A percentile compares a stretch with the other conserved stretches of the same genome.
phyloP scores from a whole-genome alignment of 2,888 invertebrate species.

The Vanessa cardui region DNA sequence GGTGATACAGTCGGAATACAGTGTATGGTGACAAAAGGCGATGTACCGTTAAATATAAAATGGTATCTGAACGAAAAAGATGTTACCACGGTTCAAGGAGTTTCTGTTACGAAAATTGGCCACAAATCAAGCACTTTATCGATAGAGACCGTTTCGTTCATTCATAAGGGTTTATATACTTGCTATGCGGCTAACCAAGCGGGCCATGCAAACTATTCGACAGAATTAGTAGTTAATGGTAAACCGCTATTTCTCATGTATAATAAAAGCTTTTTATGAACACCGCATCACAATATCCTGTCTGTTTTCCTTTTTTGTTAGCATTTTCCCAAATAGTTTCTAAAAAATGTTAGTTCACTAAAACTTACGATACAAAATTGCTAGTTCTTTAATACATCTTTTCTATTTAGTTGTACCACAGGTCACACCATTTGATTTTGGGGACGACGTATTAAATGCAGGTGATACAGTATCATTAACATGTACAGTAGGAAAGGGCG shows the following conservation, averaged over 20 bases:
- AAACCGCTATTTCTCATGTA: slow-evolving; percentile 48
- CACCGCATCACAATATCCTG: slow-evolving; percentile 16
- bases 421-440: slow-evolving; percentile 90
- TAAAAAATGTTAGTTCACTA: background rate
- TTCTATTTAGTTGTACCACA: slow-evolving; percentile 87
- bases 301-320: slow-evolving; percentile 17
- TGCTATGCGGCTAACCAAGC: slow-evolving; percentile 87
- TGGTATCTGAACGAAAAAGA: slow-evolving; percentile 88
- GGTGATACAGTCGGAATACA: slow-evolving; percentile 89
- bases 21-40: slow-evolving; percentile 91
- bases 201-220: slow-evolving; percentile 85
- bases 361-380: background rate
- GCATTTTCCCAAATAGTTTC: slow-evolving; percentile 13
- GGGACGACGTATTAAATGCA: slow-evolving; percentile 87
- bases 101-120: slow-evolving; percentile 83
- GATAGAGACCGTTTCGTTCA: slow-evolving; percentile 88
- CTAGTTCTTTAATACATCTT: slow-evolving; percentile 18
- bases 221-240: slow-evolving; percentile 88
- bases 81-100: slow-evolving; percentile 79
- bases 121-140: slow-evolving; percentile 87
- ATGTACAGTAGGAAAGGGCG: slow-evolving; percentile 88
- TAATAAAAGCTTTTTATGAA: slow-evolving; percentile 33
- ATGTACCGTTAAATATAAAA: slow-evolving; percentile 88
- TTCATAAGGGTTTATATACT: slow-evolving; percentile 89
- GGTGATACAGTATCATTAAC: slow-evolving; percentile 88